Conservation (phyloP, 2,113 vertebrate species). For the Centropus unirufus region DNA sequence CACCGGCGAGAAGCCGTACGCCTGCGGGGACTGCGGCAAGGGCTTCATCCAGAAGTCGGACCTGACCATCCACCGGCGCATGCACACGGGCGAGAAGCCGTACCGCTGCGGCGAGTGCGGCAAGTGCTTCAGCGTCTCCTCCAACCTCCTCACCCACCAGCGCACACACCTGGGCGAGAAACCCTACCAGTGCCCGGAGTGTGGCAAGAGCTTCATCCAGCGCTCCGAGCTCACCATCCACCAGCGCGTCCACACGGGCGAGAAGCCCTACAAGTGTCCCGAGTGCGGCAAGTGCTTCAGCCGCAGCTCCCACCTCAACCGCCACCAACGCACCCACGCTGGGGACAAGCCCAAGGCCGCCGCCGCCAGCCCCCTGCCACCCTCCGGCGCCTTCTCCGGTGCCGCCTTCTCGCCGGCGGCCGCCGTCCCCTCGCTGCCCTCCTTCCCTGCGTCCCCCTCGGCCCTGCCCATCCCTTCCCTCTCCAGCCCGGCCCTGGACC, state of each 20-base stretch:
- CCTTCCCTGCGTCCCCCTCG: background rate
- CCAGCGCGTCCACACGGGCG: slow-evolving; percentile 17
- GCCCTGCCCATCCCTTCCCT: background rate
- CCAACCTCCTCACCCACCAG: background rate
- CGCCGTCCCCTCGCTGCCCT: background rate
- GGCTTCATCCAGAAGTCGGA: slow-evolving; percentile 40
- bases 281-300: slow-evolving; percentile 45
- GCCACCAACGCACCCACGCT: slow-evolving; percentile 10
- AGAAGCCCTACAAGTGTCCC: slow-evolving; percentile 38
- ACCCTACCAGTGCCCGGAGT: slow-evolving; percentile 13
- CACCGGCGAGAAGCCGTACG: slow-evolving; percentile 49
- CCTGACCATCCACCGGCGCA: slow-evolving; percentile 21
- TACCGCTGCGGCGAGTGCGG: background rate
- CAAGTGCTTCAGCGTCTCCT: slow-evolving; percentile 32
- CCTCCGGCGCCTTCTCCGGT: background rate
- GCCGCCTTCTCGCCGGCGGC: background rate
- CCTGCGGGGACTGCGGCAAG: background rate
- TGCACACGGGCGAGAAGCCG: slow-evolving; percentile 36
- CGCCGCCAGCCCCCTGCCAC: background rate
- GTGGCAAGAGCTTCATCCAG: slow-evolving; percentile 52
- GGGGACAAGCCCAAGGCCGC: background rate
- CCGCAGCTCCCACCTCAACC: slow-evolving; percentile 48
- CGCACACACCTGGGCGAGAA: background rate
- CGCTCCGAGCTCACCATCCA: slow-evolving; percentile 62
- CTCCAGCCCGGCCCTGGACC: background rate